phyloP scores from a whole-genome alignment of 2,797 vertebrate species.

The Pipistrellus kuhlii region DNA sequence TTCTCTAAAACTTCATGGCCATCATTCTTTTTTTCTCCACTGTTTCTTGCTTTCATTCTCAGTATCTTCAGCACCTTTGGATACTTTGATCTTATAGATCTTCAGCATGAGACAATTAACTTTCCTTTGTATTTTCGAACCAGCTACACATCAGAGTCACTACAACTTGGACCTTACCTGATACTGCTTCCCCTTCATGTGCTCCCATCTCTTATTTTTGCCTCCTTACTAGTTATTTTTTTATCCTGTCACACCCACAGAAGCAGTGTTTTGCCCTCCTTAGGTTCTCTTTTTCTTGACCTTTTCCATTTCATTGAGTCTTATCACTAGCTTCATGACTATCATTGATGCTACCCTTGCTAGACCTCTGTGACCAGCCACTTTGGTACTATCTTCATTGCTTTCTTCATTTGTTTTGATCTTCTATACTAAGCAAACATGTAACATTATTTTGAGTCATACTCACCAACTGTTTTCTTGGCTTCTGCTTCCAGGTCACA shows the following conservation, averaged over 20 bases:
- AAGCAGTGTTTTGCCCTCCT: slow-evolving; percentile 20
- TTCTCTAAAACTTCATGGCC: slow-evolving; percentile 16
- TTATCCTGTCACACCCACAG: not conserved
- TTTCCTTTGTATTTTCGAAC: slow-evolving; percentile 63
- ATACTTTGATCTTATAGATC: slow-evolving; percentile 39
- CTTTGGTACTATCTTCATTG: slow-evolving; percentile 13
- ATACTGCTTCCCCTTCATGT: slow-evolving; percentile 6
- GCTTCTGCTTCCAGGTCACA: slow-evolving; percentile 54
- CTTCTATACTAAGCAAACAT: slow-evolving; percentile 36
- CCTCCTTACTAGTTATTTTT: not conserved
- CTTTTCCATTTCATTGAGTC: not conserved
- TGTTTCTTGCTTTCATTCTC: slow-evolving; percentile 48
- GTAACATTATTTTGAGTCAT: slow-evolving; percentile 13
- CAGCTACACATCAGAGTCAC: slow-evolving; percentile 22
- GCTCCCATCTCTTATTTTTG: slow-evolving; percentile 21
- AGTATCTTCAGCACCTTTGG: slow-evolving; percentile 19
- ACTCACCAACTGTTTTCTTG: slow-evolving; percentile 51
- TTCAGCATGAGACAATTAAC: slow-evolving; percentile 32
- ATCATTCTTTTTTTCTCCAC: not conserved
- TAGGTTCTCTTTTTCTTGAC: slow-evolving; percentile 14
- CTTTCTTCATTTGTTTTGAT: slow-evolving; percentile 51
- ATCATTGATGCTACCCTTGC: not conserved
- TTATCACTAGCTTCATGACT: not conserved
- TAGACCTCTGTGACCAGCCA: not conserved
- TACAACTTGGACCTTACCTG: slow-evolving; percentile 18